Evolutionary conservation across 37 sponge, comb jelly and placozoan genomes (phyloP), one percentile per base, ranked within the genome.

Genomic region (Agelas oroides): DNA sequence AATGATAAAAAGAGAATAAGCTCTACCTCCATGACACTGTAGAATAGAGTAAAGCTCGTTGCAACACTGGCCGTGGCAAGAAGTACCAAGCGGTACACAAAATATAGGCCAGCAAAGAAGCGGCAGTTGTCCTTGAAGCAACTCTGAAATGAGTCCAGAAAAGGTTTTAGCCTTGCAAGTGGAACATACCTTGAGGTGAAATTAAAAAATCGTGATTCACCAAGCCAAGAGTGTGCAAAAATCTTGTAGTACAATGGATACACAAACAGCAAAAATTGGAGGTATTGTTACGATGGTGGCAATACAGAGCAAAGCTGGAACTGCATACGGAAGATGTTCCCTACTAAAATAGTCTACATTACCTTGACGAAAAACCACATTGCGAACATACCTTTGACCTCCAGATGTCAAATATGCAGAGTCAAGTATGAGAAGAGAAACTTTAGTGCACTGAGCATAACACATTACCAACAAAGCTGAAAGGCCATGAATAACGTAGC

Each of bases 401-500:
- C 40, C 5, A 0, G 65, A 65, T 27, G 0, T 20, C 52, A 63
- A 53, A 40, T 1, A 11, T 5, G 32, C 38, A 24, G 39, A 21
- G 25, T 11, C 60, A 0, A 81, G 40, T 16, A 81, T 1, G 0
- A 23, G n/a, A 46, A 84, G 62, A 1, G 75, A 55, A 0, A 55
- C 72, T n/a, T 31, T 3, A 1, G 59, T 54, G 23, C 68, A 66
- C 59, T 84, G 76, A 1, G 77, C 56, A 36, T 84, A 84, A 40
- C 76, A 75, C 32, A 84, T 73, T 11, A 84, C 69, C 31, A 84
- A 30, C 25, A 84, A 84, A 34, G 85, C 77, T 56, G 85, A 75
- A 15, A 84, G 58, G 0, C 85, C 85, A 66, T 84, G 66, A 15
- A 76, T 63, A 14, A 84, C 56, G 0, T 76, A 76, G 1, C 8